Base-by-base conservation (phyloP, 2,113 vertebrate species). In the Thymallus thymallus region DNA sequence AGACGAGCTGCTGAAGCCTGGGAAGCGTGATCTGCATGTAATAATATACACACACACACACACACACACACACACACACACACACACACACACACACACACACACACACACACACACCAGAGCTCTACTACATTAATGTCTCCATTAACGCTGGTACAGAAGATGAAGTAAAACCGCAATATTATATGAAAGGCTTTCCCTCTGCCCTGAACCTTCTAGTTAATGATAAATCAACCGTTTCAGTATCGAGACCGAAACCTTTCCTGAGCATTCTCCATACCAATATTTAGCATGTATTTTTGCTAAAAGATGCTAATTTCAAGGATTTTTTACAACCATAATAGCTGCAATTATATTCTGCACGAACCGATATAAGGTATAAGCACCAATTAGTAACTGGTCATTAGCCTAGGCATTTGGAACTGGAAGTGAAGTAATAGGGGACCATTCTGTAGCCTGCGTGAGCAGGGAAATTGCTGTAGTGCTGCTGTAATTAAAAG, bases 301-400 rank as follows among this genome's bases (percentile, higher is more conserved):
- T 71, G 76, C 86, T 83, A 84, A 91, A 92, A 90, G 83, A 92
- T 91, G 89, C 88, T 93, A 93, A 93, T 93, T 92, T 85, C 83
- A 76, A 87, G 88, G 85, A 93, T 93, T 93, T 93, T 92, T 93
- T 92, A 89, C 89, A 72, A 81, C 80, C 88, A 88, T 93, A 93
- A 93, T 93, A 91, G 92, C 92, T 86, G 91, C 91, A 93, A 93
- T 93, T 94, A 93, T 93, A 93, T 92, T 91, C 89, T 62, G 79
- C 84, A 85, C 85, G 82, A 92, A 91, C 84, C 86, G 88, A 93
- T 93, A 93, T 90, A 92, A 93, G 90, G 92, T 93, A 92, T 92
- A 93, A 94, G 92, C 92, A 93, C 91, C 92, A 94, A 94, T 94
- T 94, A 92, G 91, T 88, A 93, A 93, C 86, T 92, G 92, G 91